Evolutionary conservation across 2,797 vertebrate species (phyloP).

Genomic region (Luscinia megarhynchos): DNA sequence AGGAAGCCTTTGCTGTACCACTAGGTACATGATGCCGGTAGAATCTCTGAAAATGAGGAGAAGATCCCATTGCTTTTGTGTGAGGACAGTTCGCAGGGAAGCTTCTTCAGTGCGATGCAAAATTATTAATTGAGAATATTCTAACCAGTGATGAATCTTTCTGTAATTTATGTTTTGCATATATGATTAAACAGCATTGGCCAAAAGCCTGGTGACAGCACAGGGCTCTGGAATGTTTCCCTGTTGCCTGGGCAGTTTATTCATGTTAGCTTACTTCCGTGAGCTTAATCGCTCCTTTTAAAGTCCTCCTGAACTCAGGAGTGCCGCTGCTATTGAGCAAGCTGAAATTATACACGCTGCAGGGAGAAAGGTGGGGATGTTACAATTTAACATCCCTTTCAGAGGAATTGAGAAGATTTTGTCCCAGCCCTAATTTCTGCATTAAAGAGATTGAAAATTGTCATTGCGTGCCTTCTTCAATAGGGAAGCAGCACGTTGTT

Average conservation of each 20-base stretch:
- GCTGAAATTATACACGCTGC: slow-evolving; percentile 53
- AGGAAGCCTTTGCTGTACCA: background rate
- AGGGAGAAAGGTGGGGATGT: slow-evolving; percentile 18
- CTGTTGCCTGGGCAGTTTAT: slow-evolving; percentile 55
- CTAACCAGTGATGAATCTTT: background rate
- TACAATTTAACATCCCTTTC: background rate
- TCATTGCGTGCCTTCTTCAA: background rate
- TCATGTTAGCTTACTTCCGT: slow-evolving; percentile 40
- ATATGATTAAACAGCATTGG: slow-evolving; percentile 24
- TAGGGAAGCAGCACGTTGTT: background rate
- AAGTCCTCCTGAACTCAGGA: slow-evolving; percentile 50
- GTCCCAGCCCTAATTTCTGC: background rate
- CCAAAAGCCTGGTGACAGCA: slow-evolving; percentile 50
- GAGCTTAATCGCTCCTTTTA: slow-evolving; percentile 63
- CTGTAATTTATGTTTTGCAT: slow-evolving; percentile 18
- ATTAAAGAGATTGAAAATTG: slow-evolving; percentile 34
- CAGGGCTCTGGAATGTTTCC: slow-evolving; percentile 54
- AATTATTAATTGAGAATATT: slow-evolving; percentile 16
- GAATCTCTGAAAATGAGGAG: background rate
- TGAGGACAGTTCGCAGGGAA: background rate
- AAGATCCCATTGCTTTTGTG: background rate
- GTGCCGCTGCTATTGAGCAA: slow-evolving; percentile 51
- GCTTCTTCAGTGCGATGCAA: background rate
- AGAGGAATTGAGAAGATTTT: background rate
- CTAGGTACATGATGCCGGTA: background rate